Conservation (phyloP, 2,113 vertebrate genomes). For the Pelobates fuscus region DNA sequence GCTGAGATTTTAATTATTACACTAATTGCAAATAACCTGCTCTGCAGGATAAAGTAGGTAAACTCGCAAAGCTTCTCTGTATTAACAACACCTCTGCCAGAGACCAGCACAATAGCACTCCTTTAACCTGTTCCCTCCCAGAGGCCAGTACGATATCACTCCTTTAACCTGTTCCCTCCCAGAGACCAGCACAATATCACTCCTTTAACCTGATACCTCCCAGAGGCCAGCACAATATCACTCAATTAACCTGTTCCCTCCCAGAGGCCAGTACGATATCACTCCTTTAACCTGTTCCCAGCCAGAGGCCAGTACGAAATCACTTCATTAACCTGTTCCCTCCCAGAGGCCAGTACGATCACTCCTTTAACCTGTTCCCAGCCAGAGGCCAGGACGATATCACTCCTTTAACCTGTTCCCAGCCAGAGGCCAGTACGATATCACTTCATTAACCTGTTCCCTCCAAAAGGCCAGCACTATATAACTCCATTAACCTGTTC, state of each 20-base stretch:
- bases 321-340: too few relatives aligned
- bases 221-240: background rate
- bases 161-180: background rate
- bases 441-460: too few relatives aligned
- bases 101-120: background rate
- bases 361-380: too few relatives aligned
- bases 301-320: too few relatives aligned
- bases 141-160: background rate
- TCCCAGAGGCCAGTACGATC: too few relatives aligned
- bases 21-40: slow-evolving; percentile 41
- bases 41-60: slow-evolving; percentile 21
- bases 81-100: background rate
- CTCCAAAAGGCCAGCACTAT: too few relatives aligned
- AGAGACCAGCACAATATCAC: background rate
- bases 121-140: background rate
- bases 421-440: too few relatives aligned
- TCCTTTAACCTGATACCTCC: background rate
- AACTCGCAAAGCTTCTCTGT: slow-evolving; percentile 3
- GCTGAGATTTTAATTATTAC: slow-evolving; percentile 30
- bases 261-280: background rate
- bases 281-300: too few relatives aligned
- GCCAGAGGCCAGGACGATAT: too few relatives aligned
- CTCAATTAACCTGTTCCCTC: background rate
- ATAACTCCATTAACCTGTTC: too few relatives aligned
- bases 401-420: too few relatives aligned